Conservation (phyloP, 2,113 vertebrate genomes). For the Lethenteron camtschaticum region DNA sequence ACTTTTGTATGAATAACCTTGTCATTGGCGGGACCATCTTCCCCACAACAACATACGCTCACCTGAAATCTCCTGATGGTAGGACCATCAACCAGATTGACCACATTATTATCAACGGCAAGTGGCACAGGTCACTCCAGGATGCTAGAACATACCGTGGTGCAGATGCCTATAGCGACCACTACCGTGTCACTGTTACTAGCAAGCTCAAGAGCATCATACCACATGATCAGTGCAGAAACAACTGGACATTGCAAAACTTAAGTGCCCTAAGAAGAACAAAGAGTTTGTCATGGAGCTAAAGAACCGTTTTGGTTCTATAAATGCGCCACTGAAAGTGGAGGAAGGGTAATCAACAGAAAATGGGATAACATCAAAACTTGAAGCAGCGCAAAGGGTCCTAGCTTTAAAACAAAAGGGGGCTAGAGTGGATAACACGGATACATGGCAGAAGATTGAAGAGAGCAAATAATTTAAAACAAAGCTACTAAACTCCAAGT, state of each 20-base stretch:
- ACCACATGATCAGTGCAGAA: background rate
- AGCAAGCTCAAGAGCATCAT: background rate
- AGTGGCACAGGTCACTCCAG: too few relatives aligned
- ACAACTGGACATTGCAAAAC: conserved; percentile 1
- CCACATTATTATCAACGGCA: too few relatives aligned
- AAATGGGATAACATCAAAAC: background rate
- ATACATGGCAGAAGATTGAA: background rate
- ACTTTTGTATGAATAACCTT: background rate
- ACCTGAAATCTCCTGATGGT: too few relatives aligned
- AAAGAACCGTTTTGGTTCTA: background rate
- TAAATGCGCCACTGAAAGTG: background rate
- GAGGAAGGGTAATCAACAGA: background rate
- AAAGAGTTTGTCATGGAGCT: background rate
- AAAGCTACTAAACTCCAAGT: conserved; percentile 3
- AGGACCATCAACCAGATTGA: too few relatives aligned
- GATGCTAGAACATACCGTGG: too few relatives aligned
- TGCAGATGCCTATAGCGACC: too few relatives aligned
- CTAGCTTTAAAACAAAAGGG: background rate
- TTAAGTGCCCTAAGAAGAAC: background rate
- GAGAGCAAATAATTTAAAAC: background rate
- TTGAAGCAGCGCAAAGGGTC: background rate
- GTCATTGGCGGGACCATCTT: background rate
- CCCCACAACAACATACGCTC: too few relatives aligned
- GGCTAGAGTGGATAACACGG: background rate
- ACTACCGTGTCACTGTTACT: too few relatives aligned